Base-by-base conservation (phyloP, 2,888 invertebrate genomes). In the Hemicrepidius hirtus region DNA sequence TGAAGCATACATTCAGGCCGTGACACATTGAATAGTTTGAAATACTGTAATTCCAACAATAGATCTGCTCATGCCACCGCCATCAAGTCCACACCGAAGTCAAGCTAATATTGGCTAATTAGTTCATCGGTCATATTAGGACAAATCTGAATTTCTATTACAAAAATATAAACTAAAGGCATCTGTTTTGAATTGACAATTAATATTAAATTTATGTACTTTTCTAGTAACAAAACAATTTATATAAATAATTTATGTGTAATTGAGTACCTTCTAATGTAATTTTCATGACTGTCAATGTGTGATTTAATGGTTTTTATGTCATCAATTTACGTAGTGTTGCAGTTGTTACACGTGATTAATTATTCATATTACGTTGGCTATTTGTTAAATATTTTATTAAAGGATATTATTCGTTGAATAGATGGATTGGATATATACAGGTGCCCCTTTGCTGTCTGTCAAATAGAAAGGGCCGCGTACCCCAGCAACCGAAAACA, bases 261-360 rank as follows among this genome's bases (percentile, higher is more conserved):
- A n/a, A 32, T 57, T 18, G 32, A 32, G 28, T 57, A 37, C 12
- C 37, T 9, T 6, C 46, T 57, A 57, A 57, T 57, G 57, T 21
- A 57, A 37, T 37, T 57, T 57, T 35, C 18, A 57, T 18, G 57
- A 37, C 18, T 57, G 32, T 20, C 5, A 57, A 12, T 18, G 18
- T n/a, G n/a, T 18, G 37, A 37, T 57, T 37, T 57, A 57, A 57
- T 57, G 57, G 57, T 57, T 57, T 37, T 57, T 32, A 57, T 37
- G 57, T 37, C 57, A 40, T 16, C 7, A 37, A 16, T 37, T 57
- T 32, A 40, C 20, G 28, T 18, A 40, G 57, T 20, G 35, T 37
- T 32, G 57, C 57, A 57, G 57, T 57, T 57, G 57, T 57, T 55
- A 57, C 57, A n/a, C 37, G n/a, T 13, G 37, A 57, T 57, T 57